Evolutionary conservation across 1,140 invertebrate genomes (phyloP), one percentile per base, ranked within the genome.

Genomic region (Tetragonula clypearis): DNA sequence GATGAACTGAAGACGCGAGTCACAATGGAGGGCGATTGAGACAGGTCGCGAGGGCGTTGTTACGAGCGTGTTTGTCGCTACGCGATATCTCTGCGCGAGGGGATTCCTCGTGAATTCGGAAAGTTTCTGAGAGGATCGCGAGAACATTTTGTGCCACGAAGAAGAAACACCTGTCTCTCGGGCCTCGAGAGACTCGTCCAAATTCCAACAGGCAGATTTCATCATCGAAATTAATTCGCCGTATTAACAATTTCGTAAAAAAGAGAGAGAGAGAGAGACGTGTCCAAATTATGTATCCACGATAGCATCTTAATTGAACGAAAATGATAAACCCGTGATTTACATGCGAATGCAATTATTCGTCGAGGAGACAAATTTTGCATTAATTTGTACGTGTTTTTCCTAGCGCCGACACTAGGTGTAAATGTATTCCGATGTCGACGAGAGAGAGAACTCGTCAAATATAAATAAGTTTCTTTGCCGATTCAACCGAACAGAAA

Each of bases 391-490:
- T 26, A 62, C 23, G 19, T 62, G n/a, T 6, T 30, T 30, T 73
- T 23, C 14, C 56, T 21, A 12, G 23, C 1, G 15, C 21, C 9
- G 30, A 49, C 41, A n/a, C 15, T 55, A 49, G 41, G 21, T 1
- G 21, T 1, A 15, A 30, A 58, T 19, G 53, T 53, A 84, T 72
- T 35, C 23, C 12, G 41, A 49, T 17, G 58, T 19, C 19, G 56
- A n/a, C 60, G 5, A 17, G 19, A 49, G 41, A 49, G 41, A 49
- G 41, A 49, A 49, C 8, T 49, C 17, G 58, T 68, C 12, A 56
- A 21, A 26, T 17, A n/a, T 55, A 58, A 85, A 66, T 73, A 68
- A 79, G 60, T 62, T 79, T 73, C 56, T 73, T 85, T 23, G 8
- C 53, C 30, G 71, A 62, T 56, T 30, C 68, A 30, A 60, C 17